Evolutionary conservation across 1,140 invertebrate species (phyloP).

Genomic region (Tetramorium alpestre): DNA sequence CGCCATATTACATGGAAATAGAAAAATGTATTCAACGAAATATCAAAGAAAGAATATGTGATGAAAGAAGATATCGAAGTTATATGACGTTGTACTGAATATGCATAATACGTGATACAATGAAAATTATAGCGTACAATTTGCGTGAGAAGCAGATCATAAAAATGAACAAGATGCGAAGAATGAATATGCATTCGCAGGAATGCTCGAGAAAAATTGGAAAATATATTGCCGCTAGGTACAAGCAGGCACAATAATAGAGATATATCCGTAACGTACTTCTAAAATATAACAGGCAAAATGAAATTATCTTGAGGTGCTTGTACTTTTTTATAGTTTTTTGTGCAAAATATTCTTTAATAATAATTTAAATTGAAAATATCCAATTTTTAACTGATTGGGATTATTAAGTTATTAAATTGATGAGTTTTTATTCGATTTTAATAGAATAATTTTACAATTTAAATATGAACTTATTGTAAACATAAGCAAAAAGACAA

Average conservation of each 20-base stretch:
- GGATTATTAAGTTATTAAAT: background rate
- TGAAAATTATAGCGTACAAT: conserved; percentile 24
- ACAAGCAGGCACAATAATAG: background rate
- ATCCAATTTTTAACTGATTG: background rate
- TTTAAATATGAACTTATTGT: background rate
- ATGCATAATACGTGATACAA: background rate
- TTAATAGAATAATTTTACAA: background rate
- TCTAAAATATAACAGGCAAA: background rate
- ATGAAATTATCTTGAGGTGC: background rate
- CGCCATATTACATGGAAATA: background rate
- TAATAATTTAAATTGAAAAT: background rate
- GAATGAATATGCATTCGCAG: background rate
- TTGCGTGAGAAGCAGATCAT: background rate
- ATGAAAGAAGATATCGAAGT: background rate
- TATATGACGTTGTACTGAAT: background rate
- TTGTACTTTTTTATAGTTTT: background rate
- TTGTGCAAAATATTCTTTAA: background rate
- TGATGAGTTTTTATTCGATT: too few species aligned
- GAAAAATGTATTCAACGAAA: conserved; percentile 15
- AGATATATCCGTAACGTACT: background rate
- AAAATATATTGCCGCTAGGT: background rate
- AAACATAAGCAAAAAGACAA: background rate
- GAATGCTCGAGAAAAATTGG: conserved; percentile 32
- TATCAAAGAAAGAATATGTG: background rate
- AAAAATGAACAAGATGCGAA: conserved; percentile 26